Evolutionary conservation across 2,797 vertebrate species (phyloP).

Genomic region (Epinephelus coioides): DNA sequence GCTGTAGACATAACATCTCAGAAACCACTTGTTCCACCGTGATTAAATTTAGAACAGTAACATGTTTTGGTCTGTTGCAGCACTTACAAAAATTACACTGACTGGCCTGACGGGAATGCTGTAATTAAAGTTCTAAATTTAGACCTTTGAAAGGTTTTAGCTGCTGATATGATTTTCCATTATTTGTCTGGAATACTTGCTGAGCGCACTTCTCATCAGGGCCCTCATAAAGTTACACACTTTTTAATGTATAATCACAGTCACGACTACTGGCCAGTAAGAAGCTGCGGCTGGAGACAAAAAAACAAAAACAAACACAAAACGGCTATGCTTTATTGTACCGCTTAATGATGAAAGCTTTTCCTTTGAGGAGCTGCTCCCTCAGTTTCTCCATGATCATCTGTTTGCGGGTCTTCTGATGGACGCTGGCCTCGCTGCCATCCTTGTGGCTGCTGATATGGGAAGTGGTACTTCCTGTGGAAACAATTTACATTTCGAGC

Average conservation of each 20-base stretch:
- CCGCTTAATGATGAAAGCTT: conserved; percentile 91
- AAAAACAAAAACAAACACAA: conserved; percentile 5
- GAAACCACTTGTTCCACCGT: conserved; percentile 39
- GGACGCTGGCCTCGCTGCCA: conserved; percentile 90
- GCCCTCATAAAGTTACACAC: conserved; percentile 20
- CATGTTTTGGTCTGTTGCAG: conserved; percentile 51
- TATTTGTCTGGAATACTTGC: conserved; percentile 39
- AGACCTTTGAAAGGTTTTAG: conserved; percentile 57
- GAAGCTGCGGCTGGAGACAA: no score
- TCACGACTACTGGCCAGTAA: not conserved
- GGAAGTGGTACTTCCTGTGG: conserved; percentile 93
- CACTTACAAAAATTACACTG: conserved; percentile 61
- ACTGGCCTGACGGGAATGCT: conserved; percentile 46
- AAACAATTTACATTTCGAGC: conserved; percentile 64
- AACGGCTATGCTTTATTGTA: conserved; percentile 57
- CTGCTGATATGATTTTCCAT: conserved; percentile 41
- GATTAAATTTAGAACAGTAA: conserved; percentile 59
- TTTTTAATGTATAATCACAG: not conserved
- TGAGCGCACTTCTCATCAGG: conserved; percentile 38
- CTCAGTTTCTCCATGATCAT: conserved; percentile 93
- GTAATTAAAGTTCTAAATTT: conserved; percentile 69
- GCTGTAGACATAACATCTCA: conserved; percentile 28
- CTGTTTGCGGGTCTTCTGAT: conserved; percentile 92
- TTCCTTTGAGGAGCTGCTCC: conserved; percentile 94
- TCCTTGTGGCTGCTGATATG: conserved; percentile 92